phyloP scores from a whole-genome alignment of 64 coral and sea anemone species.

The Stichodactyla mertensii region DNA sequence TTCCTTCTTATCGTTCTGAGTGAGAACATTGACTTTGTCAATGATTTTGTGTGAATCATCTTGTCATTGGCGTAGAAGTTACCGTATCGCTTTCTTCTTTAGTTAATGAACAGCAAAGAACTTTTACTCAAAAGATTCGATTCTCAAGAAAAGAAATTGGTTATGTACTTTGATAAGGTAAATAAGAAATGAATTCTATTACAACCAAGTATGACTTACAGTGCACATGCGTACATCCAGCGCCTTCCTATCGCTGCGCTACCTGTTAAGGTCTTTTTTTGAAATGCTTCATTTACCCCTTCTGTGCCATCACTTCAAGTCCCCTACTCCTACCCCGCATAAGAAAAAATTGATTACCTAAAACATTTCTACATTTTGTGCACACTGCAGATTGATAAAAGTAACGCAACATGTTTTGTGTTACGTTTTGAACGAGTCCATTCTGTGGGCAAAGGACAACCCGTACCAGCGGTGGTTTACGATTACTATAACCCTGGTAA shows the following conservation, averaged over 20 bases:
- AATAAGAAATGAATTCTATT: neutral
- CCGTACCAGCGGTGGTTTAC: slow-evolving; percentile 77
- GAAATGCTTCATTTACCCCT: too few species aligned
- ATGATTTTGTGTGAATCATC: neutral
- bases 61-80: too few species aligned
- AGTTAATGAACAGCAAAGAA: slow-evolving; percentile 52
- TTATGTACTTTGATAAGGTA: slow-evolving; percentile 91
- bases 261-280: too few species aligned
- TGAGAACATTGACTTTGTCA: too few species aligned
- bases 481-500: slow-evolving; percentile 95
- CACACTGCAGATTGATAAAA: slow-evolving; percentile 57
- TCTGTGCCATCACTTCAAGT: too few species aligned
- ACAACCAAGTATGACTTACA: too few species aligned
- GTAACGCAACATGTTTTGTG: slow-evolving; percentile 44
- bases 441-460: slow-evolving; percentile 81
- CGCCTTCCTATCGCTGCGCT: too few species aligned
- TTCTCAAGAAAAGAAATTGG: slow-evolving; percentile 54
- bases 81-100: too few species aligned
- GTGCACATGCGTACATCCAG: too few species aligned
- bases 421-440: slow-evolving; percentile 63
- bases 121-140: slow-evolving; percentile 70
- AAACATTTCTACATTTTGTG: neutral
- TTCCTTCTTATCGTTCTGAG: too few species aligned
- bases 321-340: too few species aligned
- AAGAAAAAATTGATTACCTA: too few species aligned